phyloP scores from a whole-genome alignment of 2,113 vertebrate species.

The Semicossyphus pulcher region DNA sequence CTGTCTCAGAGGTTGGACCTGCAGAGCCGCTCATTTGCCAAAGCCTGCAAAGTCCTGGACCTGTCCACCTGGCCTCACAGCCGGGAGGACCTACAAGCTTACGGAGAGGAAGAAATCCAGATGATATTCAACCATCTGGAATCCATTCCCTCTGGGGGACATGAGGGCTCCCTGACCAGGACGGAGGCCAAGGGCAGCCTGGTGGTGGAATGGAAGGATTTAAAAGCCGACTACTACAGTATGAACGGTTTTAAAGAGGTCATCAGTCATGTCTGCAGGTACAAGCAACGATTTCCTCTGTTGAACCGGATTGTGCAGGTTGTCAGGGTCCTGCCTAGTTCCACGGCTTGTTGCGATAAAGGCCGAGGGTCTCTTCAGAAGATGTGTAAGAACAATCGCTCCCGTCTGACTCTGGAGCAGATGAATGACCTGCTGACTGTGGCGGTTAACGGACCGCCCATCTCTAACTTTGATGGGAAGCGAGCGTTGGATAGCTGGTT shows the following conservation, averaged over 20 bases:
- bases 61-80: constrained; percentile 89
- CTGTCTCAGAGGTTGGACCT: constrained; percentile 91
- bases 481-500: constrained; percentile 96
- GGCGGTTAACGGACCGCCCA: constrained; percentile 91
- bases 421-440: constrained; percentile 92
- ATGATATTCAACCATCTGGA: constrained; percentile 92
- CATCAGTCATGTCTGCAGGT: constrained; percentile 90
- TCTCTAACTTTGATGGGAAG: constrained; percentile 93
- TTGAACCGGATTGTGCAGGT: constrained; percentile 91
- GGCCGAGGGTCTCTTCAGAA: constrained; percentile 89
- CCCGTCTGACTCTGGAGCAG: constrained; percentile 91
- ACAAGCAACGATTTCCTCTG: constrained; percentile 92
- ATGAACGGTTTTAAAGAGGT: constrained; percentile 94
- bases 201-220: constrained; percentile 92
- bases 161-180: constrained; percentile 84
- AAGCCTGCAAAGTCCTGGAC: constrained; percentile 93
- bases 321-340: constrained; percentile 91
- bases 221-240: constrained; percentile 94
- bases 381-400: constrained; percentile 90
- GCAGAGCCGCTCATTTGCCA: constrained; percentile 89
- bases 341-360: constrained; percentile 91
- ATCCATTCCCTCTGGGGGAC: constrained; percentile 83
- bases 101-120: constrained; percentile 93
- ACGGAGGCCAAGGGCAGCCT: constrained; percentile 85
- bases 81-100: constrained; percentile 89